Evolutionary conservation across 2,797 vertebrate genomes (phyloP), one percentile per base, ranked within the genome.

Genomic region (Chromobotia macracanthus): DNA sequence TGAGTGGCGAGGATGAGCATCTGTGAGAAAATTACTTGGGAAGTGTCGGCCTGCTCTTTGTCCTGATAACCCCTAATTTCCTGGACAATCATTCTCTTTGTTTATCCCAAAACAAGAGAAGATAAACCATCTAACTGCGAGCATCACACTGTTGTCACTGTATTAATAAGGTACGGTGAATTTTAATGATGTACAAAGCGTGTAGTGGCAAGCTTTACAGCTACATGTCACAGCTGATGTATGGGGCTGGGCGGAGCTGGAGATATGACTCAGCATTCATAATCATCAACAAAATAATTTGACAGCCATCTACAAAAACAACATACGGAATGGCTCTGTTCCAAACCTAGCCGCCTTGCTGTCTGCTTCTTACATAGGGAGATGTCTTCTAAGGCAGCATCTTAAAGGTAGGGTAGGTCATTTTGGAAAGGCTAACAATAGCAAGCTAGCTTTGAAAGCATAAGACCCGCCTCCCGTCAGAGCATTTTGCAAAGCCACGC

Each of bases 191-290:
- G 61, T 77, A 56, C 72, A 21, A 69, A 64, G 53, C 82, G 16
- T 85, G 84, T 82, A 56, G 76, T 73, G 77, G 77, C 82, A 83
- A n/a, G 80, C 60, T 63, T 63, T 73, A 66, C 69, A 46, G 41
- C 8, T 38, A 83, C 76, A 70, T 80, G 84, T 76, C 79, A 78
- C 80, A 77, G 82, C 76, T 80, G 69, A 82, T 74, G 73, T 77
- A 80, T 81, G 80, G 76, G 25, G 28, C 67, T 67, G 55, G 23
- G 77, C 31, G 55, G n/a, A 72, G 72, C 72, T 50, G 44, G 38
- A 15, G 13, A 65, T 64, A 77, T 80, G 81, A 81, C 71, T 85
- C 81, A 84, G 72, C 68, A 9, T 69, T 69, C 56, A 68, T 60
- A 56, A 79, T 80, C 21, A 19, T 80, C 58, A 77, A 75, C 74